Evolutionary conservation across 2,888 invertebrate species (phyloP).

Genomic region (Lepetodrilus schrolli): DNA sequence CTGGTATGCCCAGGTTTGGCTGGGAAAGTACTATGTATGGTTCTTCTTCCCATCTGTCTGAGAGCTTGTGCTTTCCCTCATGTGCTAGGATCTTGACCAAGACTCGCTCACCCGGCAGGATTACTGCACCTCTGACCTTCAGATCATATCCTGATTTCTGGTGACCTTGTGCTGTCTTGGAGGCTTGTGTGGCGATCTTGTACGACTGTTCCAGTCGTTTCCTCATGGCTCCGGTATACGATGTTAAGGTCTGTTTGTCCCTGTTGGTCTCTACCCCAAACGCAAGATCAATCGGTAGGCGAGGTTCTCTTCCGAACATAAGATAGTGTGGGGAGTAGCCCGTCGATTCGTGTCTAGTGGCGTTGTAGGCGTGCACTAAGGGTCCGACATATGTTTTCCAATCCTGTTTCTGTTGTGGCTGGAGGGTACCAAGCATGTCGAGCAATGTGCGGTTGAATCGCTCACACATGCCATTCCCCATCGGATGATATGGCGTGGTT

Average conservation of each 20-base stretch:
- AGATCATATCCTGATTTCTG: slow-evolving; percentile 25
- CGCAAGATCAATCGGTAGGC: slow-evolving; percentile 39
- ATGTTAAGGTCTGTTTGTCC: not conserved
- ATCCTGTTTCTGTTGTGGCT: slow-evolving; percentile 33
- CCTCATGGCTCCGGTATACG: slow-evolving; percentile 2
- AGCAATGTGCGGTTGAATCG: slow-evolving; percentile 38
- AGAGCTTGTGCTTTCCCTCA: slow-evolving; percentile 13
- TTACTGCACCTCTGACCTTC: not conserved
- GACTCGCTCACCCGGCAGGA: slow-evolving; percentile 24
- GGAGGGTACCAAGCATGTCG: slow-evolving; percentile 35
- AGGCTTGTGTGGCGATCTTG: not conserved
- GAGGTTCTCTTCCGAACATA: slow-evolving; percentile 39
- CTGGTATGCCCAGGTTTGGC: slow-evolving; percentile 3
- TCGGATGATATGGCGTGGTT: slow-evolving; percentile 44
- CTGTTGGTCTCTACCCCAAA: slow-evolving; percentile 29
- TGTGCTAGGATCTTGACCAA: no score
- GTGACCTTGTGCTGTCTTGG: not conserved
- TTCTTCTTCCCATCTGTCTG: slow-evolving; percentile 24
- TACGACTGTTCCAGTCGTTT: slow-evolving; percentile 9
- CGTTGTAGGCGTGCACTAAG: slow-evolving; percentile 38
- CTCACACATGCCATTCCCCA: slow-evolving; percentile 43
- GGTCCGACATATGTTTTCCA: no score
- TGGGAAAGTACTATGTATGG: not conserved
- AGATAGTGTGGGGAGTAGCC: slow-evolving; percentile 39
- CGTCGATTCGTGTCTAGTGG: slow-evolving; percentile 37